Evolutionary conservation across 2,888 invertebrate genomes (phyloP).

Genomic region (Chymomyza caudatula): DNA sequence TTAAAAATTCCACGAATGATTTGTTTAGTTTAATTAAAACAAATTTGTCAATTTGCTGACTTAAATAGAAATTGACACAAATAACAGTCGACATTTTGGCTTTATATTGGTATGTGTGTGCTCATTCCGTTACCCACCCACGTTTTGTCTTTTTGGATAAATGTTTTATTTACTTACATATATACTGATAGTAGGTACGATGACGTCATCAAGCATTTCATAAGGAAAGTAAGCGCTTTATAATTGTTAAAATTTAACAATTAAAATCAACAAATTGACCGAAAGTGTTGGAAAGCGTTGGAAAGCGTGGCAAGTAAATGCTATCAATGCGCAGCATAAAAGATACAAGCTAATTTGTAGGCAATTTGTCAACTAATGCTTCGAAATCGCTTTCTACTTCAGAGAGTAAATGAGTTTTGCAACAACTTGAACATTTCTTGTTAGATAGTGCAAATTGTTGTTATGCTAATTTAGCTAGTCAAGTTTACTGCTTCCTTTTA

Average conservation of each 20-base stretch:
- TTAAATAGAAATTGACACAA: background rate
- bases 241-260: background rate
- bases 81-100: background rate
- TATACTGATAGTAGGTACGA: too few species aligned
- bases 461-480: background rate
- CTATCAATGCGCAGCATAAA: background rate
- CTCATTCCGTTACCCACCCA: background rate
- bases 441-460: background rate
- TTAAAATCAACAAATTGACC: too few species aligned
- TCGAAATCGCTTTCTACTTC: too few species aligned
- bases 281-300: background rate
- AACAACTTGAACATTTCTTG: too few species aligned
- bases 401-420: too few species aligned
- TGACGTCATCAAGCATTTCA: background rate
- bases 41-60: background rate
- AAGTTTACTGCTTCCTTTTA: background rate
- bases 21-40: too few species aligned
- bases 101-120: background rate
- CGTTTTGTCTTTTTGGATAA: too few species aligned
- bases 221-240: background rate
- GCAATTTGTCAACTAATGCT: background rate
- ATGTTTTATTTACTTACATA: too few species aligned
- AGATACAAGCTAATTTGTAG: background rate
- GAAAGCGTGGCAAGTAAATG: background rate
- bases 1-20: too few species aligned